Evolutionary conservation across 1,140 invertebrate genomes (phyloP), one percentile per base, ranked within the genome.

Genomic region (Meloidogyne exigua): DNA sequence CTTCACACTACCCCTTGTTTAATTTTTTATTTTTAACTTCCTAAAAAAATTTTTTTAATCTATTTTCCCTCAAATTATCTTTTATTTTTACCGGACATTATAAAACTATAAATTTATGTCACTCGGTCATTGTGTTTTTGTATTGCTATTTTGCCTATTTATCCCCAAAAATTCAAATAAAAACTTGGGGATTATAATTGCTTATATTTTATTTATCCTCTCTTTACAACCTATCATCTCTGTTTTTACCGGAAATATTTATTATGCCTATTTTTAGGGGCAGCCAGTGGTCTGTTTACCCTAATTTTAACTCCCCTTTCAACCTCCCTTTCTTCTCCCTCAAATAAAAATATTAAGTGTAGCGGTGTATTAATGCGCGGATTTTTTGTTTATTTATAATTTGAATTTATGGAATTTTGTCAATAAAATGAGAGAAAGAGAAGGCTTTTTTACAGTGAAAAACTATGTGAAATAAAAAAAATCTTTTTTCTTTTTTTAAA

Each of bases 291-390:
- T 39, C 0, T n/a, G 49, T n/a, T 57, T 57, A n/a, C 15, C 13
- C 42, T 44, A 44, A 18, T 57, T 57, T 57, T 57, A 3, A n/a
- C 18, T n/a, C 18, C n/a, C 49, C 49, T 10, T 39, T 39, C 36
- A n/a, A 57, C 49, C n/a, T 49, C 18, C 28, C 7, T 7, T 32
- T 32, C 10, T 39, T 39, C 10, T 0, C 18, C 49, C 49, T 57
- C 49, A n/a, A n/a, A 18, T 49, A 32, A 32, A 39, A 39, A 39
- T 39, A 39, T 57, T 57, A 57, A 18, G 18, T n/a, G 21, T 57
- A 57, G 49, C 49, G 49, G 49, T 57, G 44, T 57, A 57, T 57
- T 57, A 57, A 57, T 57, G 49, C 49, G 49, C 49, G 49, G 49
- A 57, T 57, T 57, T 49, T 18, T 57, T 57, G 49, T 57, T 57